Percentiles rank a stretch among this genome's conserved stretches.
These are phyloP conservation scores for Prionailurus bengalensis DNA, from an alignment of 2,113 vertebrate species.

Conservation along the genomic window DNA sequence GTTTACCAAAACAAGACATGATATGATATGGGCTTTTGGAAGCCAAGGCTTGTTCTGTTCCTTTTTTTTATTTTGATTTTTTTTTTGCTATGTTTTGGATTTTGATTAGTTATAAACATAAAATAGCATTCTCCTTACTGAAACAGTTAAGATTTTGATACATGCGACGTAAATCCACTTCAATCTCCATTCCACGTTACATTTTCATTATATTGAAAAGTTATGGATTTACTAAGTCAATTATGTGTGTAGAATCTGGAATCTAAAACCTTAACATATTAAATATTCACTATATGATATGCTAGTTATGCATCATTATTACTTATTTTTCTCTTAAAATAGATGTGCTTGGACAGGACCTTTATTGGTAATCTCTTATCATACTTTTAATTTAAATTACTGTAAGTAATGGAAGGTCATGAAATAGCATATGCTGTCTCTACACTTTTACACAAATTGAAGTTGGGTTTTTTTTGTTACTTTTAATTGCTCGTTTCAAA, in stretches of 20 bases:
- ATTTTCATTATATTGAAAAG: not conserved
- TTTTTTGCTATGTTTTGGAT: not conserved
- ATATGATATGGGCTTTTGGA: not conserved
- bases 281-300: not conserved
- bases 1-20: not conserved
- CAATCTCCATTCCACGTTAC: not conserved
- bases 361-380: not conserved
- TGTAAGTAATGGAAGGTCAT: not conserved
- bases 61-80: not conserved
- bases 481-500: conserved; percentile 9
- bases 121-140: not conserved
- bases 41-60: not conserved
- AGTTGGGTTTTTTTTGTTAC: not conserved
- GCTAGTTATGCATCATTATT: not conserved
- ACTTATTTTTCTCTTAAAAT: not conserved
- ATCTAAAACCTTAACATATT: not conserved
- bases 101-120: not conserved
- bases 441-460: not conserved
- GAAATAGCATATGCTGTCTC: not conserved
- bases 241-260: not conserved
- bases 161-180: not conserved
- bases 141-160: not conserved
- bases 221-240: not conserved
- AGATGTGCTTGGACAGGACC: not conserved
- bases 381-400: not conserved